Evolutionary conservation across 2,113 vertebrate genomes (phyloP).

Genomic region (Hassar affinis): DNA sequence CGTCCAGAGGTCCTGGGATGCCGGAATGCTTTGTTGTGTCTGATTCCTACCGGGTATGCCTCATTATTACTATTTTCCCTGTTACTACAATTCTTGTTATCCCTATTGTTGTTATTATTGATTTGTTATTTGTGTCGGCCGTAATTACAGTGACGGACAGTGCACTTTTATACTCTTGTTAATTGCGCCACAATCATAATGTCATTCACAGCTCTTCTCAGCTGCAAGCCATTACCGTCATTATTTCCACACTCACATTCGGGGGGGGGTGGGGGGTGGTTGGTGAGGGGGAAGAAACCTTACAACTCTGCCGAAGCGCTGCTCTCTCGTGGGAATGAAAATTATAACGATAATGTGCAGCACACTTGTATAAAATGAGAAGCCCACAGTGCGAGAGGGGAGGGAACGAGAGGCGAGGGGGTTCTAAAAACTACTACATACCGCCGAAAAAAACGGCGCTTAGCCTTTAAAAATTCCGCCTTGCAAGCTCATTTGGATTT

Average conservation of each 20-base stretch:
- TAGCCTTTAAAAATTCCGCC: conserved; percentile 51
- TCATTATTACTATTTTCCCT: conserved; percentile 49
- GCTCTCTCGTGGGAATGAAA: conserved; percentile 64
- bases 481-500: conserved; percentile 55
- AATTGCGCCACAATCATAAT: conserved; percentile 77
- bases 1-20: conserved; percentile 78
- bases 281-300: conserved; percentile 35
- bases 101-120: conserved; percentile 55
- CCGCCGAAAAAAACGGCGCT: conserved; percentile 28
- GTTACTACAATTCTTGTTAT: conserved; percentile 52
- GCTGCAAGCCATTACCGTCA: conserved; percentile 78
- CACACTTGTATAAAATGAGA: conserved; percentile 55
- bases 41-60: conserved; percentile 80
- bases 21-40: conserved; percentile 81
- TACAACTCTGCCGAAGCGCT: conserved; percentile 60
- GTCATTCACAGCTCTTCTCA: conserved; percentile 76
- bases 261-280: not conserved
- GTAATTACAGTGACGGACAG: conserved; percentile 68
- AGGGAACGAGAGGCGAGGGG: conserved; percentile 42
- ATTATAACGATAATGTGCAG: conserved; percentile 64
- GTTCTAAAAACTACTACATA: conserved; percentile 45
- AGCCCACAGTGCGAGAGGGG: conserved; percentile 31
- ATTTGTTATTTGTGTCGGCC: conserved; percentile 68
- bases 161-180: conserved; percentile 70
- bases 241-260: conserved; percentile 75